Conservation (phyloP, 35 echinoderm and acorn worm species). For the Heliocidaris tuberculata region DNA sequence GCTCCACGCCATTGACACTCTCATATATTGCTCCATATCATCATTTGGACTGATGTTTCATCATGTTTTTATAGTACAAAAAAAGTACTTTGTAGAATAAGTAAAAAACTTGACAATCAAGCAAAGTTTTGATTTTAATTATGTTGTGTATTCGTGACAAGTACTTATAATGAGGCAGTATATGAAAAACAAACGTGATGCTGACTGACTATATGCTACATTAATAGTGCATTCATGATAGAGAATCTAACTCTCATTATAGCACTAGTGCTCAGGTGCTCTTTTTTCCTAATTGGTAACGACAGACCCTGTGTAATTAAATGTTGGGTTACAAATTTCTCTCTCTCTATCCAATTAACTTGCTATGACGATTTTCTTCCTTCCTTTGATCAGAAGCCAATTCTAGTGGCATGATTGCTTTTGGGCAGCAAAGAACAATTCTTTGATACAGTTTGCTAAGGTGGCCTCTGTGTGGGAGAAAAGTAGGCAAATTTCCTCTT, state of each 20-base stretch:
- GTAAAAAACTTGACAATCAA: neutral
- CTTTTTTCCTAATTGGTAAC: neutral
- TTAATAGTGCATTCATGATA: neutral
- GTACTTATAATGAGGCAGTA: neutral
- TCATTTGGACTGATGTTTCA: neutral
- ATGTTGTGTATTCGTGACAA: neutral
- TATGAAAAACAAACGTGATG: neutral
- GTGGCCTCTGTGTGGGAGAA: neutral
- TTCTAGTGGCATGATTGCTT: neutral
- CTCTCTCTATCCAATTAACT: slow-evolving; percentile 17
- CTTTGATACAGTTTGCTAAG: neutral
- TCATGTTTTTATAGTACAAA: neutral
- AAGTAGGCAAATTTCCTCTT: neutral
- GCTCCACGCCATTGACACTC: too few relatives aligned
- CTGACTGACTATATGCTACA: neutral
- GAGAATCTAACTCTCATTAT: neutral
- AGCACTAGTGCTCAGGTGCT: neutral
- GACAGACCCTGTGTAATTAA: slow-evolving; percentile 10
- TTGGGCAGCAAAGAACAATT: neutral
- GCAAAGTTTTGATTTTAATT: neutral
- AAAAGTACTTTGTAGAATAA: neutral
- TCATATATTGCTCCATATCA: too few relatives aligned
- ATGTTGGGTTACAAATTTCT: neutral
- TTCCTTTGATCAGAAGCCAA: slow-evolving; percentile 1
- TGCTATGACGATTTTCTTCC: neutral